These are phyloP conservation scores for Acanthococcus lagerstroemiae DNA, from an alignment of 2,888 invertebrate species.

Conservation along the genomic window DNA sequence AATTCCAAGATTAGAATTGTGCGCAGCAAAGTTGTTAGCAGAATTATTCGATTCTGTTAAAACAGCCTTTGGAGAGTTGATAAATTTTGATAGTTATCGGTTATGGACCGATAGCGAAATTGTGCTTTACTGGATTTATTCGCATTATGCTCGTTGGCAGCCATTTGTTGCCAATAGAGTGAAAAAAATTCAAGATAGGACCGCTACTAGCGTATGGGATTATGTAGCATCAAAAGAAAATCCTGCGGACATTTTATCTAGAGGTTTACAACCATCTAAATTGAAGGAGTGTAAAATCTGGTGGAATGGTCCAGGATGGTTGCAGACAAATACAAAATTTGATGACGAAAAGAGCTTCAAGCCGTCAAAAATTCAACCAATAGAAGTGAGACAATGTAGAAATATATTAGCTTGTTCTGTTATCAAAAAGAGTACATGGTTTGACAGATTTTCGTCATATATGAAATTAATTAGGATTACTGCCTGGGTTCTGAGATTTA, in stretches of 20 bases:
- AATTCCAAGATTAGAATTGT: constrained; percentile 32
- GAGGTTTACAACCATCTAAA: background rate
- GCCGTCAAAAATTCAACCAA: background rate
- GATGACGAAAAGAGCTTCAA: background rate
- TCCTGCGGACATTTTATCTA: constrained; percentile 3
- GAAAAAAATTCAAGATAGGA: background rate
- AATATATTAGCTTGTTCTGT: background rate
- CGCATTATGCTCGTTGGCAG: constrained; percentile 2
- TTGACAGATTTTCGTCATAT: background rate
- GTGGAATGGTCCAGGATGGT: background rate
- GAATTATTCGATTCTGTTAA: constrained; percentile 6
- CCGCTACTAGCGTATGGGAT: background rate
- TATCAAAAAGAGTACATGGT: background rate
- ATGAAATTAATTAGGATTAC: background rate
- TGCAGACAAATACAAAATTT: background rate
- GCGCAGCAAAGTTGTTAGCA: constrained; percentile 29
- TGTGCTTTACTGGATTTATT: background rate
- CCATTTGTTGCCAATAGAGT: constrained; percentile 34
- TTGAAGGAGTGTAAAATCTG: background rate
- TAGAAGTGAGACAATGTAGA: background rate
- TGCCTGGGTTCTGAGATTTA: background rate
- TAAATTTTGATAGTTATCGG: background rate
- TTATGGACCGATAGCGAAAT: constrained; percentile 1
- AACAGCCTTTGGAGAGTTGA: background rate
- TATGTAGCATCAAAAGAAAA: background rate